phyloP scores from a whole-genome alignment of 2,797 vertebrate species.

The Gouania willdenowi region DNA sequence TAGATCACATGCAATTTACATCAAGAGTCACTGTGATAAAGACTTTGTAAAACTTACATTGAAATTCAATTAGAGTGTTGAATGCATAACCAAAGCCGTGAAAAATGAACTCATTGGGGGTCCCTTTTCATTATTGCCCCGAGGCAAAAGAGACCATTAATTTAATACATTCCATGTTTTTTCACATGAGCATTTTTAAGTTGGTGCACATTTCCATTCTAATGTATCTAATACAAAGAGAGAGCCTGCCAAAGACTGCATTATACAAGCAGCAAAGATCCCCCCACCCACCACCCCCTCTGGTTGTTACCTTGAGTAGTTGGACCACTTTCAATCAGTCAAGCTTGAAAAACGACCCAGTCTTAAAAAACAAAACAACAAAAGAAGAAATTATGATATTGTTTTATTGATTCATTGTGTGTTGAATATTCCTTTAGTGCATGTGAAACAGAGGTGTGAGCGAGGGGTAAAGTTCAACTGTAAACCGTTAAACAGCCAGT shows the following conservation, averaged over 20 bases:
- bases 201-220: constrained; percentile 75
- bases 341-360: constrained; percentile 72
- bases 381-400: constrained; percentile 74
- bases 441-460: constrained; percentile 35
- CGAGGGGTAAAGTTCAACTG: constrained; percentile 36
- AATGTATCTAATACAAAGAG: constrained; percentile 77
- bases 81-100: constrained; percentile 81
- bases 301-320: constrained; percentile 74
- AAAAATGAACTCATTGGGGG: constrained; percentile 81
- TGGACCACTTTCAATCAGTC: constrained; percentile 75
- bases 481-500: constrained; percentile 56
- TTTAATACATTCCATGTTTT: constrained; percentile 81
- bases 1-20: constrained; percentile 81
- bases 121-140: constrained; percentile 76
- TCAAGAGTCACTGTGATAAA: constrained; percentile 79
- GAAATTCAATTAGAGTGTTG: constrained; percentile 84
- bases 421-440: constrained; percentile 50
- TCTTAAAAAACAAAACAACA: constrained; percentile 56
- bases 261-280: constrained; percentile 66
- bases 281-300: constrained; percentile 16
- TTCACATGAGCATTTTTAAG: constrained; percentile 77
- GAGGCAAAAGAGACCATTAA: constrained; percentile 82
- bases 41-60: constrained; percentile 82
- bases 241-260: constrained; percentile 70
- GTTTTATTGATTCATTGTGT: constrained; percentile 69